Evolutionary conservation across 2,797 vertebrate species (phyloP).

Genomic region (Microhierax caerulescens): DNA sequence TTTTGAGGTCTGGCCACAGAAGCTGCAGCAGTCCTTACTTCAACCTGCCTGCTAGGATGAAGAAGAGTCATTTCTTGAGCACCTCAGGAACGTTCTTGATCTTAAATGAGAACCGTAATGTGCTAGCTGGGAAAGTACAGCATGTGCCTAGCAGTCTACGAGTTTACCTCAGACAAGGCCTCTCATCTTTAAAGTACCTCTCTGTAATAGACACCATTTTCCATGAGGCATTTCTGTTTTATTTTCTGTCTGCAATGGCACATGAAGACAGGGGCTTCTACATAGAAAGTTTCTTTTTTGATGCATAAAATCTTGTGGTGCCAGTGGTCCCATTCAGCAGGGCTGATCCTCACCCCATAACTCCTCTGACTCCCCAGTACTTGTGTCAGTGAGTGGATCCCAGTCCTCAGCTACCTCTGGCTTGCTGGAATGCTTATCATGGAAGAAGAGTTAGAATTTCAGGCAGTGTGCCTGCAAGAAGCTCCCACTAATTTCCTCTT

Average conservation of each 20-base stretch:
- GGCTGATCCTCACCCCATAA: not conserved
- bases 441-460: not conserved
- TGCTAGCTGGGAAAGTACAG: not conserved
- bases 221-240: not conserved
- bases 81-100: not conserved
- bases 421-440: not conserved
- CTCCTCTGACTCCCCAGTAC: not conserved
- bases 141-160: not conserved
- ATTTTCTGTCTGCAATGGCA: not conserved
- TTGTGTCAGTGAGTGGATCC: not conserved
- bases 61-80: not conserved
- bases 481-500: not conserved
- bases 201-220: not conserved
- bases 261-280: not conserved
- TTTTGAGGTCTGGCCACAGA: not conserved
- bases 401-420: not conserved
- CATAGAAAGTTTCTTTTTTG: not conserved
- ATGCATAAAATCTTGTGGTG: not conserved
- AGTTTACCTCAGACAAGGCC: not conserved
- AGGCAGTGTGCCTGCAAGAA: not conserved
- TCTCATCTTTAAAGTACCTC: not conserved
- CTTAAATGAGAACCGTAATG: not conserved
- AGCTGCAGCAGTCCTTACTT: not conserved
- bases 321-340: not conserved
- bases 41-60: not conserved